Conservation (phyloP, 2,888 invertebrate species). For the Azorinus chamasolen region DNA sequence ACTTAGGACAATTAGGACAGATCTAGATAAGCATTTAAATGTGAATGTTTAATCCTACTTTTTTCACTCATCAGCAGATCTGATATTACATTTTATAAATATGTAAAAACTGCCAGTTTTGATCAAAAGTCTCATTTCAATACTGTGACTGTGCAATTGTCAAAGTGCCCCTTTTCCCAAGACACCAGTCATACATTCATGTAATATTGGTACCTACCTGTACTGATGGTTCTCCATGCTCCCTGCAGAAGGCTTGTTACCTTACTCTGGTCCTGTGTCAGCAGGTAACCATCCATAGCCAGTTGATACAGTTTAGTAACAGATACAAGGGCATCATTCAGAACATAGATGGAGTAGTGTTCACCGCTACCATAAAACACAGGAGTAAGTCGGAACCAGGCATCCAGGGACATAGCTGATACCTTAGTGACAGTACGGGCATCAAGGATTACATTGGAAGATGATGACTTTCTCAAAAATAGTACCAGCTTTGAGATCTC, state of each 20-base stretch:
- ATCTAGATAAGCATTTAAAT: no score
- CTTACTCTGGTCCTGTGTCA: slow-evolving; percentile 32
- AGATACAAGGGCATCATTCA: slow-evolving; percentile 20
- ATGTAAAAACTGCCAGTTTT: no score
- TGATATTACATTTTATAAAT: no score
- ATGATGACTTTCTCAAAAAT: slow-evolving; percentile 20
- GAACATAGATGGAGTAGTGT: slow-evolving; percentile 30
- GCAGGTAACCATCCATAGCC: slow-evolving; percentile 47
- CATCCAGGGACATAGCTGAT: slow-evolving; percentile 3
- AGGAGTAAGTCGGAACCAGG: slow-evolving; percentile 32
- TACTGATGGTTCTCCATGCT: slow-evolving; percentile 33
- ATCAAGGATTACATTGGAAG: slow-evolving; percentile 23
- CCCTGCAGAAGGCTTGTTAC: slow-evolving; percentile 23
- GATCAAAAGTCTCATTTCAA: no score
- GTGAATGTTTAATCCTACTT: no score
- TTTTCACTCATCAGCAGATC: no score
- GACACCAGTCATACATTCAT: no score
- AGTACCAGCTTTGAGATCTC: slow-evolving; percentile 46
- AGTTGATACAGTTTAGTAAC: slow-evolving; percentile 37
- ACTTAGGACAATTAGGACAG: no score
- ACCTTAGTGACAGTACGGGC: slow-evolving; percentile 32
- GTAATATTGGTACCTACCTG: slow-evolving; percentile 38
- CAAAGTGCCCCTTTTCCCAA: no score
- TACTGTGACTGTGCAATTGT: no score
- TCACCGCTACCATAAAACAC: slow-evolving; percentile 41